phyloP scores from a whole-genome alignment of 2,888 invertebrate species.

The Parnassius orleans region DNA sequence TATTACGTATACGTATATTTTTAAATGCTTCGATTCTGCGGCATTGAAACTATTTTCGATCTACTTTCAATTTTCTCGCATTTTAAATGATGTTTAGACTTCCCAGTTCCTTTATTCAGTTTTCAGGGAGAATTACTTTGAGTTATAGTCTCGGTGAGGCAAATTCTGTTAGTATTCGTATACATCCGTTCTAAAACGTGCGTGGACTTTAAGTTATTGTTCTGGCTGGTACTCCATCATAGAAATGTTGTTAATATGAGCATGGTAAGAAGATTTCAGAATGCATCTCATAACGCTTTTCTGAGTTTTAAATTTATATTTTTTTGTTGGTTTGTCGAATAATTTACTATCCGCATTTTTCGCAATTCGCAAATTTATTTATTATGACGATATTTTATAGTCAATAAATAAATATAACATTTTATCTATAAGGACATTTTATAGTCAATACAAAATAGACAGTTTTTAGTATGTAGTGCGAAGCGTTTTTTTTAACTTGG shows the following conservation, averaged over 20 bases:
- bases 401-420: too few species aligned
- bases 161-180: constrained; percentile 62
- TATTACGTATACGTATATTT: not conserved
- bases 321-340: too few species aligned
- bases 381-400: too few species aligned
- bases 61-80: constrained; percentile 12
- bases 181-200: constrained; percentile 70
- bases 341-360: too few species aligned
- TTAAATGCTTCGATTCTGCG: too few species aligned
- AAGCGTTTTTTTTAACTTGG: too few species aligned
- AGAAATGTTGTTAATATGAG: constrained; percentile 8
- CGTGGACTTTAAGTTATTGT: constrained; percentile 49
- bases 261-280: not conserved
- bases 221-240: constrained; percentile 23
- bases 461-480: too few species aligned
- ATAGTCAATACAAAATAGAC: too few species aligned
- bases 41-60: not conserved
- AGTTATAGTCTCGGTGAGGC: constrained; percentile 57
- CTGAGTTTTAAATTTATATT: too few species aligned
- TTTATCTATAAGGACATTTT: too few species aligned
- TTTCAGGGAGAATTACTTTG: constrained; percentile 59
- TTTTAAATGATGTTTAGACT: constrained; percentile 53
- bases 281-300: not conserved
- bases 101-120: constrained; percentile 59
- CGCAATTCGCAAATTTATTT: too few species aligned